phyloP scores from a whole-genome alignment of 2,797 vertebrate species.

The Microctenopoma stevenorrisi region DNA sequence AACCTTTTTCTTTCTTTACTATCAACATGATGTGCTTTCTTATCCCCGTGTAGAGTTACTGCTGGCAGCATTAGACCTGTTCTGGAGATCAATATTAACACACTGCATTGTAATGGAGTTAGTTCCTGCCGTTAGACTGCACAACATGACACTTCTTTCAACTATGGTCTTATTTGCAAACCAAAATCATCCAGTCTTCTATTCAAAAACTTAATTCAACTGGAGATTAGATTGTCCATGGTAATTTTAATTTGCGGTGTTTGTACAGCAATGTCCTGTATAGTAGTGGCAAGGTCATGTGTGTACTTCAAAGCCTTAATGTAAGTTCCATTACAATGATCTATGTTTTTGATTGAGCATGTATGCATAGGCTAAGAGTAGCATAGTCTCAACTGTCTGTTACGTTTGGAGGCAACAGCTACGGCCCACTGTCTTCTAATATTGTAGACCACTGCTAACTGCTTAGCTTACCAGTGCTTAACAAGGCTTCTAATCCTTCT shows the following conservation, averaged over 20 bases:
- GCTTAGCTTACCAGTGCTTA: conserved; percentile 40
- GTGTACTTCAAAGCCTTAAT: conserved; percentile 11
- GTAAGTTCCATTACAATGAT: conserved; percentile 37
- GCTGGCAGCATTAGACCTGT: conserved; percentile 42
- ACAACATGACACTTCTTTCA: conserved; percentile 6
- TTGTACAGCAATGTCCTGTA: conserved; percentile 1
- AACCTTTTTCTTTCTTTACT: conserved; percentile 26
- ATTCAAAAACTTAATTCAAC: not conserved
- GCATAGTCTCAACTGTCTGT: conserved; percentile 63
- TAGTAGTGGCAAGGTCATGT: conserved; percentile 36
- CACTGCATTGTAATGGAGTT: conserved; percentile 21
- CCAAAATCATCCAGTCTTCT: conserved; percentile 10
- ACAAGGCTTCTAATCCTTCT: conserved; percentile 73
- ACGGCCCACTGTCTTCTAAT: conserved; percentile 51
- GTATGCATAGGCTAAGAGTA: conserved; percentile 24
- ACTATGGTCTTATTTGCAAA: conserved; percentile 27
- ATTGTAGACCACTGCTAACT: conserved; percentile 60
- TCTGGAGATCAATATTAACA: conserved; percentile 6
- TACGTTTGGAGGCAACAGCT: conserved; percentile 54
- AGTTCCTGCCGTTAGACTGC: conserved; percentile 12
- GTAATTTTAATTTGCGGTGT: not conserved
- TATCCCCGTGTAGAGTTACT: conserved; percentile 49
- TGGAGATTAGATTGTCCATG: not conserved
- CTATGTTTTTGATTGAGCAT: conserved; percentile 31
- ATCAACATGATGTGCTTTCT: conserved; percentile 30